phyloP scores from a whole-genome alignment of 2,888 invertebrate genomes.

The Beris morrisii region DNA sequence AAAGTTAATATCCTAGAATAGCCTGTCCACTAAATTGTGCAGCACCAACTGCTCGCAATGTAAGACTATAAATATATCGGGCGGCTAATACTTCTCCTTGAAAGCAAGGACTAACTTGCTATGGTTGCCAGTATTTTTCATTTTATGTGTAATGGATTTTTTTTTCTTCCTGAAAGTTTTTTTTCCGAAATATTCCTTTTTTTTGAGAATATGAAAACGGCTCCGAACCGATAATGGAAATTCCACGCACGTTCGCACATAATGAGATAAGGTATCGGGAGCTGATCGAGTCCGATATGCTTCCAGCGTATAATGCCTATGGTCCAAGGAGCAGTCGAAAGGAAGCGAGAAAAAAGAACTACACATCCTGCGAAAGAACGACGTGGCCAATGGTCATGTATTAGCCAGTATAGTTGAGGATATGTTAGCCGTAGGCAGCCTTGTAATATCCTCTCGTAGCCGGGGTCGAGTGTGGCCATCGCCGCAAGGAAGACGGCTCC shows the following conservation, averaged over 20 bases:
- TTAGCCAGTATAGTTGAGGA: slow-evolving; percentile 16
- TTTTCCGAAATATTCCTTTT: slow-evolving; percentile 3
- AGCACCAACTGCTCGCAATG: no score
- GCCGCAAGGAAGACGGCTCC: slow-evolving; percentile 8
- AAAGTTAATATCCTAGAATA: no score
- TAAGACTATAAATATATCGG: no score
- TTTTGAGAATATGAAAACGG: slow-evolving; percentile 28
- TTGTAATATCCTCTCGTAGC: slow-evolving; percentile 10
- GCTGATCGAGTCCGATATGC: slow-evolving; percentile 39
- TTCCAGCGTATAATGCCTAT: slow-evolving; percentile 30
- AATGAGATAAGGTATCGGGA: slow-evolving; percentile 41
- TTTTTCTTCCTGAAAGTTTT: no score
- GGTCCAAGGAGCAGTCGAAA: neutral
- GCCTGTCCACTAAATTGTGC: no score
- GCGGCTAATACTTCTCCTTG: no score
- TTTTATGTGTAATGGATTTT: no score
- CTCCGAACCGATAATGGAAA: slow-evolving; percentile 27
- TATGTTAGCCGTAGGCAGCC: slow-evolving; percentile 21
- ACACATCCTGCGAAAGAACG: slow-evolving; percentile 9
- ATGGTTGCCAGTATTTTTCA: no score
- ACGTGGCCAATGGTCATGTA: slow-evolving; percentile 23
- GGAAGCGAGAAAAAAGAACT: neutral
- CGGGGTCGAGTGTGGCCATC: slow-evolving; percentile 2
- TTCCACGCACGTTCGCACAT: slow-evolving; percentile 40
- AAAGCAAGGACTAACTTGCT: no score